Percentiles rank a stretch among this genome's conserved stretches.
Conservation (phyloP, 2,797 vertebrate species). For the Lutjanus argentimaculatus region DNA sequence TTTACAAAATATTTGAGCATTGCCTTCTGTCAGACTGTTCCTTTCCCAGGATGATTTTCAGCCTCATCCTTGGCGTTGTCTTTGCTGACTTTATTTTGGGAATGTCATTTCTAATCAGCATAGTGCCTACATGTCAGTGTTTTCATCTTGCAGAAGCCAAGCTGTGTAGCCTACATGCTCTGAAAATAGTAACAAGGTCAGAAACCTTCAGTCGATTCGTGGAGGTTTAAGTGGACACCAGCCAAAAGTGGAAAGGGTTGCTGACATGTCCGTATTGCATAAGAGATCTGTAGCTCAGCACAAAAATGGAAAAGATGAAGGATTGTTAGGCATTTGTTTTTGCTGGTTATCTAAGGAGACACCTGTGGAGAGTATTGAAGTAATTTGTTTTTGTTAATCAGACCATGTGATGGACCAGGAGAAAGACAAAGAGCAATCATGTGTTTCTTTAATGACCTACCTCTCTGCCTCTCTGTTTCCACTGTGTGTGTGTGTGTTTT, state of each 20-base stretch:
- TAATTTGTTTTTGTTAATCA: background rate
- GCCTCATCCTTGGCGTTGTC: slow-evolving; percentile 17
- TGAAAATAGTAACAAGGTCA: slow-evolving; percentile 64
- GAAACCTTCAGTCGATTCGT: slow-evolving; percentile 51
- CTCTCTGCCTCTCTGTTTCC: background rate
- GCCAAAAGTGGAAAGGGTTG: slow-evolving; percentile 59
- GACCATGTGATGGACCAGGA: slow-evolving; percentile 1
- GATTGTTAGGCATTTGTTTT: slow-evolving; percentile 24
- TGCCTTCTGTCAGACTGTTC: slow-evolving; percentile 35
- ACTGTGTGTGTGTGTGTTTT: too few relatives aligned
- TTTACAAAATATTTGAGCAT: slow-evolving; percentile 52
- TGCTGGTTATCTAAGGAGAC: slow-evolving; percentile 24
- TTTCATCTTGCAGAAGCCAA: slow-evolving; percentile 27
- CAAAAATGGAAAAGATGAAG: slow-evolving; percentile 50
- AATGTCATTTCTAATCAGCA: slow-evolving; percentile 41
- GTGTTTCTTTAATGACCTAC: background rate
- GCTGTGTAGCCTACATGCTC: background rate
- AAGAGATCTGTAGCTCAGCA: slow-evolving; percentile 62
- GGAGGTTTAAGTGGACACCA: slow-evolving; percentile 57
- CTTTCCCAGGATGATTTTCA: slow-evolving; percentile 5
- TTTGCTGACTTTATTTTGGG: slow-evolving; percentile 34
- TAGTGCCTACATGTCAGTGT: slow-evolving; percentile 10
- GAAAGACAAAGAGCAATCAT: background rate
- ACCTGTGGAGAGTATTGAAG: slow-evolving; percentile 21
- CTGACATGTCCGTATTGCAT: slow-evolving; percentile 55